Evolutionary conservation across 2,888 invertebrate species (phyloP).

Genomic region (Campoletis raptor): DNA sequence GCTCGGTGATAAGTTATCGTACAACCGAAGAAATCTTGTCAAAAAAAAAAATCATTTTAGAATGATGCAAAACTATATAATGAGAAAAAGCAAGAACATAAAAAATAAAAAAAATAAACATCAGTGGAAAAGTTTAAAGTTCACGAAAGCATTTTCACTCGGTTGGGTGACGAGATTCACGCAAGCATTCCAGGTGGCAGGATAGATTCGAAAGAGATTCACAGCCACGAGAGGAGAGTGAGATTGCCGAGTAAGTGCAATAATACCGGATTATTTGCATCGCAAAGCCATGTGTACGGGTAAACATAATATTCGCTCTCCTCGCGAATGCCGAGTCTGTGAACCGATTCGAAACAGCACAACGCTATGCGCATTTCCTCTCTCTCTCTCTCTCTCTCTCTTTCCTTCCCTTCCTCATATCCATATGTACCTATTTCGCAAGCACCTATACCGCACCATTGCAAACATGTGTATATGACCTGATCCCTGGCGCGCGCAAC

Average conservation of each 20-base stretch:
- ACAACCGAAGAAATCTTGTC: background rate
- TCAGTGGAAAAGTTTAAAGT: slow-evolving; percentile 8
- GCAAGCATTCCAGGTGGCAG: slow-evolving; percentile 64
- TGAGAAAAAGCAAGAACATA: background rate
- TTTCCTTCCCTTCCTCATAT: slow-evolving; percentile 3
- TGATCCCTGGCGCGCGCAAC: slow-evolving; percentile 42
- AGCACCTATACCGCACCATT: slow-evolving; percentile 51
- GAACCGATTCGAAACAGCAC: slow-evolving; percentile 79
- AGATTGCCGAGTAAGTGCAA: slow-evolving; percentile 83
- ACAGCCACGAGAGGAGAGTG: slow-evolving; percentile 67
- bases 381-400: slow-evolving; percentile 28
- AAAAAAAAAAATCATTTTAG: background rate
- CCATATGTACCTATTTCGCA: slow-evolving; percentile 55
- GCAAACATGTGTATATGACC: slow-evolving; percentile 45
- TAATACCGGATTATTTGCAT: slow-evolving; percentile 85
- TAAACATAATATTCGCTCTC: slow-evolving; percentile 85
- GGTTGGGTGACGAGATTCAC: slow-evolving; percentile 21
- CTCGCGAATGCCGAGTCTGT: slow-evolving; percentile 78
- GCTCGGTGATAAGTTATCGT: slow-evolving; percentile 18
- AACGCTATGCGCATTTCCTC: slow-evolving; percentile 66
- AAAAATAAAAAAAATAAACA: background rate
- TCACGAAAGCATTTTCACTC: slow-evolving; percentile 45
- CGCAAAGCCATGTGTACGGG: slow-evolving; percentile 84
- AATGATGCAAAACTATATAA: background rate
- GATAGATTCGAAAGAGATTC: slow-evolving; percentile 55